These are phyloP conservation scores for Manis pentadactyla DNA, from an alignment of 2,797 vertebrate species.

Conservation along the genomic window DNA sequence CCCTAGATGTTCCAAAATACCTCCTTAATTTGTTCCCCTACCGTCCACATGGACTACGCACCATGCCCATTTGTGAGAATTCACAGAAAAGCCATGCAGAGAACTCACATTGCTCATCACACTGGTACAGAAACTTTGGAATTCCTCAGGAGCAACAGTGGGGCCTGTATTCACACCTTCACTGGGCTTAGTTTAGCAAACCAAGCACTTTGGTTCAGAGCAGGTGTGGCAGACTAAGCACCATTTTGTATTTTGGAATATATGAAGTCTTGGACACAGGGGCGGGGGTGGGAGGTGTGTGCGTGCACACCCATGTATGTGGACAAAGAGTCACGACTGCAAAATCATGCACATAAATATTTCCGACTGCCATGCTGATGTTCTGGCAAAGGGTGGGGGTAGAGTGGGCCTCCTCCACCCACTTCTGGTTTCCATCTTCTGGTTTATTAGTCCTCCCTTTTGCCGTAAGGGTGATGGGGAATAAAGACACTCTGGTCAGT, in stretches of 20 bases:
- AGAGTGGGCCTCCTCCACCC: too few species aligned
- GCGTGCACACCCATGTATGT: too few species aligned
- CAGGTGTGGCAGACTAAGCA: too few species aligned
- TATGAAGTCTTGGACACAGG: neutral
- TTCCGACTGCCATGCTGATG: neutral
- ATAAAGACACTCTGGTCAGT: neutral
- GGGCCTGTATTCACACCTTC: neutral
- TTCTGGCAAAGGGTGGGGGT: fast-evolving
- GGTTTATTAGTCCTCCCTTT: neutral
- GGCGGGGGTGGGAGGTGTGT: too few species aligned
- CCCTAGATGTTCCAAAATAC: neutral
- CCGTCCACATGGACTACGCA: too few species aligned
- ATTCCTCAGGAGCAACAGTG: neutral
- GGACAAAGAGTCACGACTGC: neutral
- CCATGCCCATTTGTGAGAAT: neutral
- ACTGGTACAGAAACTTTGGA: neutral
- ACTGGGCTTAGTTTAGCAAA: neutral
- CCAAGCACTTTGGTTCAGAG: neutral
- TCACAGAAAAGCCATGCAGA: neutral
- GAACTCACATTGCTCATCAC: neutral
- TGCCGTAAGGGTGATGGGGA: neutral
- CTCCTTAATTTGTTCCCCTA: neutral
- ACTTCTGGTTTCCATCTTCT: neutral
- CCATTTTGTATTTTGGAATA: neutral
- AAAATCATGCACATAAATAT: neutral